Percentiles rank a stretch among this genome's conserved stretches.
Evolutionary conservation across 2,113 vertebrate species (phyloP).

Genomic region (Ginglymostoma cirratum): DNA sequence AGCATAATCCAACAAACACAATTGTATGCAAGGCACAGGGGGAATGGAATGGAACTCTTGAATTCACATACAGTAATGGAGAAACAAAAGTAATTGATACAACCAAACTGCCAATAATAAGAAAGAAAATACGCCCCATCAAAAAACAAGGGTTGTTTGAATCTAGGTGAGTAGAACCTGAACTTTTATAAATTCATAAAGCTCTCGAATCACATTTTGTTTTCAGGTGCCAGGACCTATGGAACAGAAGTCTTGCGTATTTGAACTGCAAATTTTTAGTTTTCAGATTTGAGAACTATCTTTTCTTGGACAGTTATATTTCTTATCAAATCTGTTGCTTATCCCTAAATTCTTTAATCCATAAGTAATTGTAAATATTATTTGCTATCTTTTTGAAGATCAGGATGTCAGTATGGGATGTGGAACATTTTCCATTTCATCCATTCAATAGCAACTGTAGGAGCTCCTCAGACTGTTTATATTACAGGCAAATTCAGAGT

Average conservation of each 20-base stretch:
- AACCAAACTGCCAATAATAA: constrained; percentile 65
- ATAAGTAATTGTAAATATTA: not conserved
- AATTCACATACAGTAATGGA: constrained; percentile 85
- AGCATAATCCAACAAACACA: constrained; percentile 80
- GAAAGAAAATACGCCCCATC: constrained; percentile 73
- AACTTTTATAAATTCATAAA: not conserved
- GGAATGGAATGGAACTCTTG: constrained; percentile 85
- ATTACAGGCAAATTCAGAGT: not conserved
- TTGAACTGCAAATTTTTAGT: not conserved
- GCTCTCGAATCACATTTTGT: not conserved
- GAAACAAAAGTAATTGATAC: constrained; percentile 91
- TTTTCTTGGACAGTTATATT: not conserved
- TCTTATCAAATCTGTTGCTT: not conserved
- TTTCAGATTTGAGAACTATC: not conserved
- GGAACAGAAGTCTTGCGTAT: not conserved
- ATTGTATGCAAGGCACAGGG: constrained; percentile 89
- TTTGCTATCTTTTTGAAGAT: not conserved
- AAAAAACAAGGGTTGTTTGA: constrained; percentile 76
- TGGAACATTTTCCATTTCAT: not conserved
- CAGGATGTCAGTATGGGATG: not conserved
- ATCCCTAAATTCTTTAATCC: not conserved
- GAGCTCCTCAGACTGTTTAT: not conserved
- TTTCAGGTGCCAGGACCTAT: not conserved
- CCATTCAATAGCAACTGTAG: not conserved
- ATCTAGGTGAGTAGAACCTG: constrained; percentile 66